Conservation (phyloP, 1,140 invertebrate species). For the Dreissena rostriformis region DNA sequence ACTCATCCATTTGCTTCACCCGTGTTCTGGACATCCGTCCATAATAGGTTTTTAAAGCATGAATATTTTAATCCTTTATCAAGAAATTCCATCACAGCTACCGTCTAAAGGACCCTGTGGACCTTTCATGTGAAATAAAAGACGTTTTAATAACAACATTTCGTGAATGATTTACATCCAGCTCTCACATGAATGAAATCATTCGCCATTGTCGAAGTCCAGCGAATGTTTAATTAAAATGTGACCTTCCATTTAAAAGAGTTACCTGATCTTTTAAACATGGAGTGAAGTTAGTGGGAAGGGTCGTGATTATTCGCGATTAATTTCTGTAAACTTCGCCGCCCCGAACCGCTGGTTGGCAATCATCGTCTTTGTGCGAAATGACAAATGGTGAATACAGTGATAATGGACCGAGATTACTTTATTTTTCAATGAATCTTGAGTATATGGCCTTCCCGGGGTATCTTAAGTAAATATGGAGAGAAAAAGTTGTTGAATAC, state of each 20-base stretch:
- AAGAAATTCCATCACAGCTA: constrained; percentile 49
- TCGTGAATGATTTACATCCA: constrained; percentile 58
- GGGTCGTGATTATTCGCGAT: constrained; percentile 58
- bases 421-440: constrained; percentile 57
- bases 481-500: constrained; percentile 53
- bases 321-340: constrained; percentile 59
- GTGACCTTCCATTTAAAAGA: constrained; percentile 55
- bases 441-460: constrained; percentile 39
- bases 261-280: constrained; percentile 46
- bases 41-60: constrained; percentile 27
- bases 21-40: constrained; percentile 5
- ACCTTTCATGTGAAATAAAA: constrained; percentile 54
- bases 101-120: background rate
- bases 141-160: constrained; percentile 58
- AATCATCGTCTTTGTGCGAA: constrained; percentile 56
- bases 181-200: constrained; percentile 41
- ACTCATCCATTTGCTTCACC: constrained; percentile 37
- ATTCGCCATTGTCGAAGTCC: constrained; percentile 31
- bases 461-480: constrained; percentile 49
- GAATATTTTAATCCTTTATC: constrained; percentile 60
- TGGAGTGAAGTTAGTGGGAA: constrained; percentile 44
- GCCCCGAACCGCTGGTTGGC: constrained; percentile 51
- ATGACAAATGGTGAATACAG: constrained; percentile 55
- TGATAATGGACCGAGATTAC: constrained; percentile 54
- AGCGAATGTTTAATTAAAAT: constrained; percentile 59